Evolutionary conservation across 2,113 vertebrate genomes (phyloP).

Genomic region (Myocastor coypus): DNA sequence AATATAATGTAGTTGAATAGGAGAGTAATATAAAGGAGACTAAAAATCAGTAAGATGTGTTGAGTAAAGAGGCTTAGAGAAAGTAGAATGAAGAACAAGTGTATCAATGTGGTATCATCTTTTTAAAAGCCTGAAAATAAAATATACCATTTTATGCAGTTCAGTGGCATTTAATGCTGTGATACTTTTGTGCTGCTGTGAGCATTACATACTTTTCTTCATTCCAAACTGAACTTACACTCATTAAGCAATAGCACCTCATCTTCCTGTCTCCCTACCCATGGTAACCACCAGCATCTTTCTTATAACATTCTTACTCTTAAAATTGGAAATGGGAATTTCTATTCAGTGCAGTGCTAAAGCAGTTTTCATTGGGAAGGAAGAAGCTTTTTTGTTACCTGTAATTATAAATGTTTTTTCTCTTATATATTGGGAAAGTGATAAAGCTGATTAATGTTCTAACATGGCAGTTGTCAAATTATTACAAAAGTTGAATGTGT

Average conservation of each 20-base stretch:
- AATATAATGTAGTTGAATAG: background rate
- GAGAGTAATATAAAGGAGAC: background rate
- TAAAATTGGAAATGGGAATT: slow-evolving; percentile 1
- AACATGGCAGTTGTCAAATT: background rate
- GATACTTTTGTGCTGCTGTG: background rate
- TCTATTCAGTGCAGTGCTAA: background rate
- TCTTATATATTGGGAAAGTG: background rate
- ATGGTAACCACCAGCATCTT: background rate
- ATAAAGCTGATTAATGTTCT: background rate
- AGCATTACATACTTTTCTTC: background rate
- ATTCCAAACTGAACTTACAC: background rate
- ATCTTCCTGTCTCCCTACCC: background rate
- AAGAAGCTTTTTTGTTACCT: background rate
- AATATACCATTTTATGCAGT: background rate
- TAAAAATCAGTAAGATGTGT: background rate
- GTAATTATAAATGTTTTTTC: background rate
- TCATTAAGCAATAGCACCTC: too few species aligned
- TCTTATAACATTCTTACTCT: background rate
- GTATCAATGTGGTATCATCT: background rate
- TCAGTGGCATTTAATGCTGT: background rate
- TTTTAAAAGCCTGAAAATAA: background rate
- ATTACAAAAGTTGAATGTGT: background rate
- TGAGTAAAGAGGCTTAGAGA: background rate
- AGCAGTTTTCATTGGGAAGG: slow-evolving; percentile 20
- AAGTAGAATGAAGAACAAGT: background rate